Conservation (phyloP, 1,140 invertebrate species). For the Zelostemma sp. region DNA sequence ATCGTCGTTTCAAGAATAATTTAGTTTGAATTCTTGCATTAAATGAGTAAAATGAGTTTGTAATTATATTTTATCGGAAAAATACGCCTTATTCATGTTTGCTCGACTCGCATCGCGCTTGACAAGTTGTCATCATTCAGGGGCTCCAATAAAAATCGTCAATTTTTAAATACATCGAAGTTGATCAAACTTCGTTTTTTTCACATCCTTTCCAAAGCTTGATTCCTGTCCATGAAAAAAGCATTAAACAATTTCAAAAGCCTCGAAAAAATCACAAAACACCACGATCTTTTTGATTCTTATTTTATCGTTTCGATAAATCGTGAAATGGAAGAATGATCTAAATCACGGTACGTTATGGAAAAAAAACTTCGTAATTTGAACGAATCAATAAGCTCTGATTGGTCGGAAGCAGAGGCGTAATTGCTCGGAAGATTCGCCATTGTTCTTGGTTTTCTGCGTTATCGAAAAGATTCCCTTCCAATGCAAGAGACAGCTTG, state of each 20-base stretch:
- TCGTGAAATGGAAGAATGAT: background rate
- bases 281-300: too few relatives aligned
- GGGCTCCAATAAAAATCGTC: too few relatives aligned
- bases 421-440: slow-evolving; percentile 24
- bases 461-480: slow-evolving; percentile 10
- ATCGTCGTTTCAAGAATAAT: too few relatives aligned
- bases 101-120: background rate
- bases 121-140: background rate
- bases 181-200: too few relatives aligned
- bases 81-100: slow-evolving; percentile 2
- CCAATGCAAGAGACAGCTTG: slow-evolving; percentile 10
- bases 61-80: background rate
- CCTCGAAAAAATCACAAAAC: background rate
- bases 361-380: too few relatives aligned
- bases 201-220: too few relatives aligned
- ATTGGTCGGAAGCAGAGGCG: slow-evolving; percentile 10
- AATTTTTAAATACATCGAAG: too few relatives aligned
- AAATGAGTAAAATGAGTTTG: too few relatives aligned
- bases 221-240: too few relatives aligned
- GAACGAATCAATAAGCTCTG: background rate
- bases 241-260: background rate
- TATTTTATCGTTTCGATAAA: too few relatives aligned
- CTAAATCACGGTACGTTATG: background rate
- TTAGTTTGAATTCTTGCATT: too few relatives aligned
- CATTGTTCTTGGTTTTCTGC: slow-evolving; percentile 18